Evolutionary conservation across 2,888 invertebrate species (phyloP), one percentile per base, ranked within the genome.

Genomic region (Polydrusus tereticollis): DNA sequence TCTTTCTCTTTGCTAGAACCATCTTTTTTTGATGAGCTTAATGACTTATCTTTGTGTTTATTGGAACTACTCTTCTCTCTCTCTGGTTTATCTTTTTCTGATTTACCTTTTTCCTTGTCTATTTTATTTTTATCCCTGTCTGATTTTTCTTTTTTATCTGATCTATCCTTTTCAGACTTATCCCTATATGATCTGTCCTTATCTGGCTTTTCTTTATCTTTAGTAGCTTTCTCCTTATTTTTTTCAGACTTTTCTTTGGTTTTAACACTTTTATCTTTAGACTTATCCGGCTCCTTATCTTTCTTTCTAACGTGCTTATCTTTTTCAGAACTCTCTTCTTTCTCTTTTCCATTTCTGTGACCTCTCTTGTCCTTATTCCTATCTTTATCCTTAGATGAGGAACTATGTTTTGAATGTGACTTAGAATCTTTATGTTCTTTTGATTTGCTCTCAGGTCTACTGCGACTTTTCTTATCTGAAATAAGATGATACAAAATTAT

Each of bases 371-470:
- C 83, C 0, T 85, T 83, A 75, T 82, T 41, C 33, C 41, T 86
- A 12, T 80, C 80, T 74, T 87, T 86, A 7, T 77, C 77, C 78
- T 86, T 87, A 5, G 58, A 64, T 16, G 71, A 70, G 43, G 67
- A 74, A 64, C 69, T 70, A 43, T 78, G 70, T 64, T 76, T 75
- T 45, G 77, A 77, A 29, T 60, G 70, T 23, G 72, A 63, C 60
- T 64, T 74, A 26, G 71, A 41, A 41, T 70, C 66, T 29, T 87
- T 87, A 0, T 87, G 87, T 78, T 87, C 88, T 59, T 87, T 79
- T 7, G 75, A 75, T 70, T 77, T 78, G 60, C 73, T 79, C 16
- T 78, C 76, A 78, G 74, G 60, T 72, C 63, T 59, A 77, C 76
- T 75, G 73, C 72, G 63, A 69, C 55, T 45, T 70, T 73, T 50